Evolutionary conservation across 2,888 invertebrate species (phyloP), one percentile per base, ranked within the genome.

Genomic region (Synergus umbraculus): DNA sequence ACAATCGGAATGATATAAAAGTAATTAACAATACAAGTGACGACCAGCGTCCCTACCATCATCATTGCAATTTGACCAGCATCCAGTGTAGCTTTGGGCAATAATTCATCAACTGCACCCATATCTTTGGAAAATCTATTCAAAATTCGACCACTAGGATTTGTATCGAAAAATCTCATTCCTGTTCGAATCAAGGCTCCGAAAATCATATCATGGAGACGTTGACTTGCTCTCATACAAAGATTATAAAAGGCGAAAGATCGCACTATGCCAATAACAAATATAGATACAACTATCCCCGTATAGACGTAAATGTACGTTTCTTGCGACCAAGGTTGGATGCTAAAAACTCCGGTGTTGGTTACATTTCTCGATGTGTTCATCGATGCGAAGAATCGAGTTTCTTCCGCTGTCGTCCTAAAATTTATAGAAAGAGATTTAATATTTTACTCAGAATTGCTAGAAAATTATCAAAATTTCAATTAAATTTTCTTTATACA

Each of bases 51-150:
- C 8, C 95, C 94, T 0, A 93, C 15, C 87, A 95, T 92, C 85
- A 90, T 88, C 79, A 93, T 85, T 5, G 90, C 88, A 29, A 93
- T 90, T 86, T 93, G 92, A 79, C 94, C 90, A 0, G 95, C 94
- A 88, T 96, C 96, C 76, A 96, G 89, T 67, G 94, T 92, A 43
- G 94, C 94, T 82, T 95, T 94, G 0, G 96, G 96, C 12, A 97
- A 90, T 46, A 95, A 90, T 87, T 97, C 97, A 86, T 97, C 97
- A 89, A 97, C 95, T 0, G 95, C 94, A 0, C 97, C 97, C 88
- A 97, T 94, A 88, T 97, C 97, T 89, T 97, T 97, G 0, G 97
- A 96, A 88, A 97, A 97, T 83, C 97, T 93, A 89, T 96, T 96
- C 66, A 98, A 93, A 83, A 98, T 96, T 77, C 96, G 93, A 54